phyloP scores from a whole-genome alignment of 2,113 vertebrate species.

The Empidonax traillii region DNA sequence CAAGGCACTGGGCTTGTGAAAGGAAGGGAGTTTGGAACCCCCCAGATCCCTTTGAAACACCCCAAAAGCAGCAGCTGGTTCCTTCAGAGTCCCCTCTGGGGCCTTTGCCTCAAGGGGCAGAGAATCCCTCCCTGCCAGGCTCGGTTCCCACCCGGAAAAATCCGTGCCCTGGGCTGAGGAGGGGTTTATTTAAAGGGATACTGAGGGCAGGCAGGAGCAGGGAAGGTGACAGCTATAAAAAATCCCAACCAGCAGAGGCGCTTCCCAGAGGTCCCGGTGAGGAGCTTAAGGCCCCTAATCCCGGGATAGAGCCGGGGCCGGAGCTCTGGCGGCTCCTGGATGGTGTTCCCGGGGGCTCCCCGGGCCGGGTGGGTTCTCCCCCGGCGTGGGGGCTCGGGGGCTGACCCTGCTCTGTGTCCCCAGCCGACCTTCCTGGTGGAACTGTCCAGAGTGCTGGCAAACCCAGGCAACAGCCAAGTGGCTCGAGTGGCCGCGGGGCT shows the following conservation, averaged over 20 bases:
- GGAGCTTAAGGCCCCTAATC: neutral
- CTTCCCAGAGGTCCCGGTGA: neutral
- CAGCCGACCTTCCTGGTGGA: constrained; percentile 98
- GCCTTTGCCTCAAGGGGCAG: rapidly evolving
- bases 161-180: rapidly evolving
- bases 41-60: neutral
- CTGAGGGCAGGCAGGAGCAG: neutral
- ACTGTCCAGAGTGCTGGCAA: constrained; percentile 94
- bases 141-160: neutral
- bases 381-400: neutral
- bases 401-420: neutral
- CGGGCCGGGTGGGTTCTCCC: neutral
- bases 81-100: rapidly evolving
- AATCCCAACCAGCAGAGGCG: neutral
- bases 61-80: rapidly evolving
- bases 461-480: constrained; percentile 97
- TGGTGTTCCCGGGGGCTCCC: neutral
- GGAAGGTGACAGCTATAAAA: neutral
- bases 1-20: neutral
- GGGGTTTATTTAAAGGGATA: neutral
- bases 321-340: neutral
- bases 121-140: rapidly evolving
- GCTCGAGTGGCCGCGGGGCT: constrained; percentile 94
- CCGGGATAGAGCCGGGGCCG: rapidly evolving
- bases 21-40: no score